A percentile compares a stretch with the other conserved stretches of the same genome.
Conservation (phyloP, 2,888 invertebrate genomes). For the Fragum fragum region DNA sequence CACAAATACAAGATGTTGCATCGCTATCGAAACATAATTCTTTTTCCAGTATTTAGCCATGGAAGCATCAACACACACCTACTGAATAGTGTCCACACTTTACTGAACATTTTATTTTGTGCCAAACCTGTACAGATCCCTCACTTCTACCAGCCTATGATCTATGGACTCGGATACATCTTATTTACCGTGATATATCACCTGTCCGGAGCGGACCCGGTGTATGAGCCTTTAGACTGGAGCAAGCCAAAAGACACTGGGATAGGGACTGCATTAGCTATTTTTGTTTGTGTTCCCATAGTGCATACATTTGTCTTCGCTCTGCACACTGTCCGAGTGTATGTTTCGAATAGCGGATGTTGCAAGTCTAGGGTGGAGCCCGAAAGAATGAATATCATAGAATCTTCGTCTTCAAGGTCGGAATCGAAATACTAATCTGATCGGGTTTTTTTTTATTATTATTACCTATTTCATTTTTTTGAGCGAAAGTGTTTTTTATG, state of each 20-base stretch:
- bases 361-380: not conserved
- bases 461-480: too few relatives aligned
- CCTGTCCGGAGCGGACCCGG: slow-evolving; percentile 54
- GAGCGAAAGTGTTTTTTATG: too few relatives aligned
- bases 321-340: slow-evolving; percentile 52
- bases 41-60: slow-evolving; percentile 50
- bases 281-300: slow-evolving; percentile 62
- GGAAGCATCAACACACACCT: slow-evolving; percentile 69
- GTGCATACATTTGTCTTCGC: slow-evolving; percentile 57
- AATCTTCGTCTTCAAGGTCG: too few relatives aligned
- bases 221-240: slow-evolving; percentile 71
- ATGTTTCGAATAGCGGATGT: slow-evolving; percentile 17
- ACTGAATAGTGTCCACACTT: slow-evolving; percentile 65
- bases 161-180: slow-evolving; percentile 58
- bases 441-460: too few relatives aligned
- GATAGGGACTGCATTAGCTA: slow-evolving; percentile 18
- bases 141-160: slow-evolving; percentile 61
- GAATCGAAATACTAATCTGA: too few relatives aligned
- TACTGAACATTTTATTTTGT: slow-evolving; percentile 54
- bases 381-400: too few relatives aligned
- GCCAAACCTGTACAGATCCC: slow-evolving; percentile 67
- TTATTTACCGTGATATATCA: slow-evolving; percentile 70
- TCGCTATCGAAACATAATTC: too few relatives aligned
- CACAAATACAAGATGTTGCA: too few relatives aligned
- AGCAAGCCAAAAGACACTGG: slow-evolving; percentile 38